phyloP scores from a whole-genome alignment of 2,888 invertebrate genomes.

The Sesia apiformis region DNA sequence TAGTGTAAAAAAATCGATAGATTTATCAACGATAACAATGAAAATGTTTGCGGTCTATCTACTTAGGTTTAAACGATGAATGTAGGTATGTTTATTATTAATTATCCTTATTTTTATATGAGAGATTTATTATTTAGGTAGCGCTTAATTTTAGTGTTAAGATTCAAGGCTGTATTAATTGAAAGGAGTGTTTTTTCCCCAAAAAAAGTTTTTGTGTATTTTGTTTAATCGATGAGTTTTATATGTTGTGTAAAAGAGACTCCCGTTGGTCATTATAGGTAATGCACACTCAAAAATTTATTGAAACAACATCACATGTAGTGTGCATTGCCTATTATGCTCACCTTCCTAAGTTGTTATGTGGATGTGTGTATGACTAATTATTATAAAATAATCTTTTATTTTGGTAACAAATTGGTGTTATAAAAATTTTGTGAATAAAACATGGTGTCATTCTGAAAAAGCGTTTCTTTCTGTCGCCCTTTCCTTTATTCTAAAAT shows the following conservation, averaged over 20 bases:
- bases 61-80: slow-evolving; percentile 56
- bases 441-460: slow-evolving; percentile 69
- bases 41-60: slow-evolving; percentile 62
- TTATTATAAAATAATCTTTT: slow-evolving; percentile 52
- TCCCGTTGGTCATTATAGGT: slow-evolving; percentile 48
- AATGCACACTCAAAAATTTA: slow-evolving; percentile 21
- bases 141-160: slow-evolving; percentile 59
- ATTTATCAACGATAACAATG: slow-evolving; percentile 21
- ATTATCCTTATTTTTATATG: slow-evolving; percentile 60
- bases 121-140: slow-evolving; percentile 69
- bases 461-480: slow-evolving; percentile 8
- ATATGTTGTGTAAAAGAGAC: slow-evolving; percentile 47
- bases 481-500: background rate
- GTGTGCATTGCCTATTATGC: slow-evolving; percentile 37
- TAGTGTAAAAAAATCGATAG: slow-evolving; percentile 5
- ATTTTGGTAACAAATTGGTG: slow-evolving; percentile 73
- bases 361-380: slow-evolving; percentile 65
- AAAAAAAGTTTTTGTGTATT: slow-evolving; percentile 28
- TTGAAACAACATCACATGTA: slow-evolving; percentile 5
- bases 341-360: slow-evolving; percentile 55
- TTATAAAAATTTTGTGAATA: slow-evolving; percentile 71
- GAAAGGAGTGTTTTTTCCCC: slow-evolving; percentile 56
- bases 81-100: slow-evolving; percentile 43
- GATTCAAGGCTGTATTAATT: slow-evolving; percentile 72
- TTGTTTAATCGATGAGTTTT: slow-evolving; percentile 34